Conservation (phyloP, 2,888 invertebrate genomes). For the Brenthis ino region DNA sequence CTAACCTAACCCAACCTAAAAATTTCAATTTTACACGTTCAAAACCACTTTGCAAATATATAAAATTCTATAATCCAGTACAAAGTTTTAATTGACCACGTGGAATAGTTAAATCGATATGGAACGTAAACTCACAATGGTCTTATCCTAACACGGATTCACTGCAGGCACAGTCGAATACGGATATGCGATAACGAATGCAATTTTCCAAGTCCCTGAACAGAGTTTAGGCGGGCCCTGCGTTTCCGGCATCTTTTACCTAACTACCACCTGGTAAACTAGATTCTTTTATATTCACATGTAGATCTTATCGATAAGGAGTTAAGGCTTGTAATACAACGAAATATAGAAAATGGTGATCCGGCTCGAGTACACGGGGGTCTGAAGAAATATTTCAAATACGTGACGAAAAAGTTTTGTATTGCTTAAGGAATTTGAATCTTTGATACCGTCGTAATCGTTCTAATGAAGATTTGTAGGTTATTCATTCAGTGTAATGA, state of each 20-base stretch:
- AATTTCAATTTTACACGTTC: too few relatives aligned
- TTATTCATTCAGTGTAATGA: slow-evolving; percentile 9
- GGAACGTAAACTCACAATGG: slow-evolving; percentile 38
- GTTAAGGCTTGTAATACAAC: slow-evolving; percentile 22
- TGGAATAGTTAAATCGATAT: slow-evolving; percentile 33
- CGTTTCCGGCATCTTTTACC: slow-evolving; percentile 55
- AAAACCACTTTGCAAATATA: background rate
- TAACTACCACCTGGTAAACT: slow-evolving; percentile 55
- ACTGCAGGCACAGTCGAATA: slow-evolving; percentile 48
- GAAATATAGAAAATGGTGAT: slow-evolving; percentile 4
- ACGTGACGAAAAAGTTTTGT: slow-evolving; percentile 34
- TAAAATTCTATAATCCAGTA: slow-evolving; percentile 2
- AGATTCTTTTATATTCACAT: slow-evolving; percentile 22
- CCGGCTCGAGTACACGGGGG: slow-evolving; percentile 20
- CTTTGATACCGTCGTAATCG: slow-evolving; percentile 23
- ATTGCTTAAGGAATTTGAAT: slow-evolving; percentile 23
- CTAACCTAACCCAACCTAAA: background rate
- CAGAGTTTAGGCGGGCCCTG: slow-evolving; percentile 72
- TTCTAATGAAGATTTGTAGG: slow-evolving; percentile 23
- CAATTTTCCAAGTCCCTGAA: slow-evolving; percentile 78
- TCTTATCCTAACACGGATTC: slow-evolving; percentile 35
- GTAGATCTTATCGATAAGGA: slow-evolving; percentile 15
- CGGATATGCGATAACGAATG: slow-evolving; percentile 80
- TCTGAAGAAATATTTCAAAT: slow-evolving; percentile 33
- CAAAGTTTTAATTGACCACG: slow-evolving; percentile 31